Evolutionary conservation across 2,113 vertebrate genomes (phyloP), one percentile per base, ranked within the genome.

Genomic region (Rattus rattus): DNA sequence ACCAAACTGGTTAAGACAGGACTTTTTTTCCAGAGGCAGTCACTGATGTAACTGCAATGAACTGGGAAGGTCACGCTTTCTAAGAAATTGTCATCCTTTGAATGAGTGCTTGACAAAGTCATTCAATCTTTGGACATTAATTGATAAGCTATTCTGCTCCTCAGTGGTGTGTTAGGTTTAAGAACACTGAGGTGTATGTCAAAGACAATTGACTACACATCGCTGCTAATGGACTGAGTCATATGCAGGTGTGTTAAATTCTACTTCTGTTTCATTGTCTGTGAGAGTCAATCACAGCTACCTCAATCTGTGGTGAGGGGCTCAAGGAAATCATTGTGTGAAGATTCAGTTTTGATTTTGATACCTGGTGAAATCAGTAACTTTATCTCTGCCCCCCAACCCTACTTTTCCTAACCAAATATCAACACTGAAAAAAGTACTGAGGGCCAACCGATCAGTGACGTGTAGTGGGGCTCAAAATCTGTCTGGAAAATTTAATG

Each of bases 41-140:
- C 56, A 77, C 5, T 87, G 92, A 90, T 63, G 17, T 79, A 69
- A 95, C 61, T 87, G 19, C 30, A 95, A n/a, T 91, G 13, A 11
- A 16, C 19, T 95, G 5, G 26, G 77, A 26, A 92, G 61, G 67
- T 91, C 77, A 88, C 2, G 79, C 49, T 94, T 96, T 70, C 65
- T 94, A 80, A 90, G 14, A 89, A 19, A 54, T 22, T 54, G 1
- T 67, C n/a, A 49, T 86, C 61, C 70, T 81, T 85, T 91, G 72
- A 92, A 59, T 94, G 88, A 88, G 87, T 16, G 65, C 69, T 94
- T 85, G 61, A 95, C 85, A 61, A 10, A 73, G 14, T 83, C 69
- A 89, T 79, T 93, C 24, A 87, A 70, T 96, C 84, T 83, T 14
- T 73, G 63, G 13, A 54, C 47, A n/a, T 77, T 95, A 95, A 95